A percentile compares a stretch with the other conserved stretches of the same genome.
These are phyloP conservation scores for Dasyurus viverrinus DNA, from an alignment of 2,113 vertebrate genomes.

Conservation along the genomic window DNA sequence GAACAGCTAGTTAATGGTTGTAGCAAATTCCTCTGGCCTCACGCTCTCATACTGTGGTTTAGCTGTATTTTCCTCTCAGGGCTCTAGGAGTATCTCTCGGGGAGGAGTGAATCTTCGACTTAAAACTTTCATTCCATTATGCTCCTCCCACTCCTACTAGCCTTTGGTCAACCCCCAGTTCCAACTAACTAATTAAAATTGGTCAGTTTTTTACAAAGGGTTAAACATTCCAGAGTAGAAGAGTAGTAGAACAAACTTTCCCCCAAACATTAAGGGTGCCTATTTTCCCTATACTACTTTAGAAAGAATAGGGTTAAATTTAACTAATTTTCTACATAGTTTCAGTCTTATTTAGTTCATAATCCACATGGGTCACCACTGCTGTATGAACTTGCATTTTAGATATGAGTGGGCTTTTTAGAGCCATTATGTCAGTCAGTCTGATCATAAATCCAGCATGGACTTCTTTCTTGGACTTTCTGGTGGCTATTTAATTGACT, in stretches of 20 bases:
- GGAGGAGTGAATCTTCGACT: not conserved
- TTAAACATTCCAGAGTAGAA: not conserved
- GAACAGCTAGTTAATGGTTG: not conserved
- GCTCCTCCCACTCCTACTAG: not conserved
- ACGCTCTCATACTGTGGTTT: not conserved
- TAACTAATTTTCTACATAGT: not conserved
- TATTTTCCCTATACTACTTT: not conserved
- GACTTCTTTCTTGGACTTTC: not conserved
- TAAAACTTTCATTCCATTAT: not conserved
- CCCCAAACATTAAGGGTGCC: not conserved
- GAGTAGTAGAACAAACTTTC: not conserved
- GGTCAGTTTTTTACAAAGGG: not conserved
- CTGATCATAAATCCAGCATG: not conserved
- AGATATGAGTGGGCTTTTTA: not conserved
- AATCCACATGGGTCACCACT: not conserved
- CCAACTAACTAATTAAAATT: not conserved
- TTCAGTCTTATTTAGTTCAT: not conserved
- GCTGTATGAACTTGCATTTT: not conserved
- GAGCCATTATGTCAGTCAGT: not conserved
- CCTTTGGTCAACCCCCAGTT: not conserved
- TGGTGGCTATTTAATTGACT: not conserved
- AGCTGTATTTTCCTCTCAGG: not conserved
- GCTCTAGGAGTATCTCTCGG: not conserved
- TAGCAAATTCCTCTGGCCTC: not conserved
- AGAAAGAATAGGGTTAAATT: not conserved